Percentiles rank a stretch among this genome's conserved stretches.
These are phyloP conservation scores for Vidua macroura DNA, from an alignment of 2,113 vertebrate species.

Conservation along the genomic window DNA sequence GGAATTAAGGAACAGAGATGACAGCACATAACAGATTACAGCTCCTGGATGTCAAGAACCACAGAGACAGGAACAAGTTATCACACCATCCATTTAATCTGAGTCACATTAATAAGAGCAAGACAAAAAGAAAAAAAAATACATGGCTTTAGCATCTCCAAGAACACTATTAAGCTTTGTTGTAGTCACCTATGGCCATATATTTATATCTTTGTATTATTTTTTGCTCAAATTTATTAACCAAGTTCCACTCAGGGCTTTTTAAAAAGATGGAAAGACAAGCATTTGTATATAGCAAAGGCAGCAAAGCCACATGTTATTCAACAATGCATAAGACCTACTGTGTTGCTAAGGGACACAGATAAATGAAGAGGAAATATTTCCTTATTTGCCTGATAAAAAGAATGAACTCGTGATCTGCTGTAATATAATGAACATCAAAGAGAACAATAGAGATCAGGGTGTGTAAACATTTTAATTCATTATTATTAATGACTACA, in stretches of 20 bases:
- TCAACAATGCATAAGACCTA: neutral
- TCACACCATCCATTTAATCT: neutral
- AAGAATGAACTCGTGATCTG: constrained; percentile 51
- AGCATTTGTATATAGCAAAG: neutral
- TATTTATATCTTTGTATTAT: neutral
- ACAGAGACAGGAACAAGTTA: neutral
- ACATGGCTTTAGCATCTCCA: neutral
- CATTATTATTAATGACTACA: constrained; percentile 2
- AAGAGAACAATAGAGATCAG: neutral
- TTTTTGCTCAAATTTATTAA: neutral
- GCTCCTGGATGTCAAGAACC: neutral
- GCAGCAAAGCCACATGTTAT: neutral
- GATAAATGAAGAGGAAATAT: constrained; percentile 61
- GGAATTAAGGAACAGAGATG: neutral
- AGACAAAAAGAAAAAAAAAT: neutral
- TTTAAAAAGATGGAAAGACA: neutral
- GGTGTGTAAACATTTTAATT: neutral
- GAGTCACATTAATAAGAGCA: neutral
- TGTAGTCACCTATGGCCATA: neutral
- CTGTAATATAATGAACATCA: constrained; percentile 35
- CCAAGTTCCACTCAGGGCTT: neutral
- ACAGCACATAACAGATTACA: neutral
- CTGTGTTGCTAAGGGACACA: constrained; percentile 36
- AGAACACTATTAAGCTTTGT: neutral
- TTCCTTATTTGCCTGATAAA: constrained; percentile 43